Percentiles rank a stretch among this genome's conserved stretches.
These are phyloP conservation scores for Agonopterix alstromeriana DNA, from an alignment of 2,888 invertebrate genomes.

Conservation along the genomic window DNA sequence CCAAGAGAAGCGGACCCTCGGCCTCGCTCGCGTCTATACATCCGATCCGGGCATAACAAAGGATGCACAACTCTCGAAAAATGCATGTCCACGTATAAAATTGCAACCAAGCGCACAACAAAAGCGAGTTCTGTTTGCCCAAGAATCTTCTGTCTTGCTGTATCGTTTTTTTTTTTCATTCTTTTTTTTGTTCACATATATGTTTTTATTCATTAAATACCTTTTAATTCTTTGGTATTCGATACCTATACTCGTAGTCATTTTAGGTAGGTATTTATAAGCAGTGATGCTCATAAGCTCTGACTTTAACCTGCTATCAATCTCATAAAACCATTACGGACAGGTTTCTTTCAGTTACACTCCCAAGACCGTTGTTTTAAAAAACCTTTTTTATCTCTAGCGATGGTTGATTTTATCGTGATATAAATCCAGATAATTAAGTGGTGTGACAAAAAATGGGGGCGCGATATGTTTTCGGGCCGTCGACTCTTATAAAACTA, in stretches of 20 bases:
- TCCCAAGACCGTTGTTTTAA: slow-evolving; percentile 17
- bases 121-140: slow-evolving; percentile 19
- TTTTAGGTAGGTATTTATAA: no score
- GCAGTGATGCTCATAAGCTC: not conserved
- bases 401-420: slow-evolving; percentile 58
- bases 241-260: no score
- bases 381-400: slow-evolving; percentile 35
- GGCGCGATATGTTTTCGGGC: slow-evolving; percentile 70
- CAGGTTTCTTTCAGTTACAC: slow-evolving; percentile 5
- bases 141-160: slow-evolving; percentile 10
- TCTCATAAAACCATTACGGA: slow-evolving; percentile 6
- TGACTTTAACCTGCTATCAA: not conserved
- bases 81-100: slow-evolving; percentile 40
- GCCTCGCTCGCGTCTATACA: slow-evolving; percentile 18
- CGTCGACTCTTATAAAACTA: slow-evolving; percentile 72
- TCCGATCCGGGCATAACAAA: slow-evolving; percentile 36
- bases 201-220: no score
- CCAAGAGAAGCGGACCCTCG: slow-evolving; percentile 29
- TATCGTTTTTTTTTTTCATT: not conserved
- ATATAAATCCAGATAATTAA: slow-evolving; percentile 75
- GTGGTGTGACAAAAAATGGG: slow-evolving; percentile 74
- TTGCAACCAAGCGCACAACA: slow-evolving; percentile 17
- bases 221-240: no score
- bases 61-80: slow-evolving; percentile 43
- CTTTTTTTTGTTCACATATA: no score